Percentiles rank a stretch among this genome's conserved stretches.
phyloP scores from a whole-genome alignment of 92 coral and sea anemone species.

The Desmophyllum pertusum region DNA sequence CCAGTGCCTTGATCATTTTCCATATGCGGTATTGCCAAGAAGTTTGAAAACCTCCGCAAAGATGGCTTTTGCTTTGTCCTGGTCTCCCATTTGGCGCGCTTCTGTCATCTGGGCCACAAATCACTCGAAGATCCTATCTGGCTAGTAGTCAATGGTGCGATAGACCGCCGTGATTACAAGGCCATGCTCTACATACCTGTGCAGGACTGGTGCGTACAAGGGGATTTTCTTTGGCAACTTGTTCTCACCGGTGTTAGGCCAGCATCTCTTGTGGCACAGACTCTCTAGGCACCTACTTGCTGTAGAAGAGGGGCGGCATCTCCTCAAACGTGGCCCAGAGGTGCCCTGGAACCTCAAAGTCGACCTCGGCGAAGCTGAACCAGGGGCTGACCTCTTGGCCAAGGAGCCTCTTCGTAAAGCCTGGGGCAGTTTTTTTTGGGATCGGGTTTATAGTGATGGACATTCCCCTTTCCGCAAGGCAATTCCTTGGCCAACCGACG shows the following conservation, averaged over 20 bases:
- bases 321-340: constrained; percentile 17
- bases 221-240: constrained; percentile 1
- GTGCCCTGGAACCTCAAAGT: constrained; percentile 1
- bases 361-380: constrained; percentile 38
- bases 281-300: constrained; percentile 6
- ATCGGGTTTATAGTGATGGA: background rate
- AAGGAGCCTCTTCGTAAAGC: no score
- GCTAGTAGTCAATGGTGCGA: constrained; percentile 15
- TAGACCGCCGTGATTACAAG: constrained; percentile 11
- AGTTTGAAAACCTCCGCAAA: constrained; percentile 29
- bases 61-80: background rate
- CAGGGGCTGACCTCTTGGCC: no score
- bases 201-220: constrained; percentile 19
- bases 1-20: constrained; percentile 33
- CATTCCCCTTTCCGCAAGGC: background rate
- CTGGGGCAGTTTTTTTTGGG: background rate
- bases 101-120: constrained; percentile 36
- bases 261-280: constrained; percentile 21
- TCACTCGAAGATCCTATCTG: constrained; percentile 20
- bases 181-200: constrained; percentile 19
- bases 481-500: background rate
- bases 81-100: constrained; percentile 18
- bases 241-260: constrained; percentile 32
- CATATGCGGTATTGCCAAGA: constrained; percentile 17
- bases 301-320: constrained; percentile 22